A percentile compares a stretch with the other conserved stretches of the same genome.
Conservation (phyloP, 2,888 invertebrate species). For the Eupithecia centaureata region DNA sequence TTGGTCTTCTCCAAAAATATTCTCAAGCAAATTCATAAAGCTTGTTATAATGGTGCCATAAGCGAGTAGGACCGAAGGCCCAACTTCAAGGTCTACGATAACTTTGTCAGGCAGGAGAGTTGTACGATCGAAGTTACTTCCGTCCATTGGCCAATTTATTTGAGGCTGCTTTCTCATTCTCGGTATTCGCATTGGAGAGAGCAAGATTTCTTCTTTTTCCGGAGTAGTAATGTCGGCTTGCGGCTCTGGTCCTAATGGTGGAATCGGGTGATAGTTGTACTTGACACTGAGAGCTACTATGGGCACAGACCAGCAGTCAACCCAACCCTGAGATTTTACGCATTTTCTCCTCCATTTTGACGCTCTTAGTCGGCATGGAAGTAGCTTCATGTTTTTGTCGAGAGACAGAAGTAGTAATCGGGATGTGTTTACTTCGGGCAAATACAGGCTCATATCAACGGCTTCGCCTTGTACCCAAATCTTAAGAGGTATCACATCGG, state of each 20-base stretch:
- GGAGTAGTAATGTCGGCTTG: slow-evolving; percentile 97
- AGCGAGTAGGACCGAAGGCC: slow-evolving; percentile 94
- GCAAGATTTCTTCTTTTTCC: slow-evolving; percentile 95
- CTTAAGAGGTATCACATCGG: slow-evolving; percentile 93
- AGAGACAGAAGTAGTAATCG: slow-evolving; percentile 92
- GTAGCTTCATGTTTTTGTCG: slow-evolving; percentile 93
- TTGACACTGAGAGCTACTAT: slow-evolving; percentile 96
- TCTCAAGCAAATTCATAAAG: slow-evolving; percentile 96
- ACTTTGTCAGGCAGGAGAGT: slow-evolving; percentile 94
- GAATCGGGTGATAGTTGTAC: slow-evolving; percentile 96
- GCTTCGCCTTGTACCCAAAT: slow-evolving; percentile 98
- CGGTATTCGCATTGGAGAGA: slow-evolving; percentile 96
- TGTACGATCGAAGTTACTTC: slow-evolving; percentile 94
- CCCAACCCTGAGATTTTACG: slow-evolving; percentile 90
- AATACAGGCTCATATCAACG: slow-evolving; percentile 93
- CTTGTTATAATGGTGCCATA: slow-evolving; percentile 96
- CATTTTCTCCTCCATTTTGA: slow-evolving; percentile 94
- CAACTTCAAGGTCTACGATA: slow-evolving; percentile 96
- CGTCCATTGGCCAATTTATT: slow-evolving; percentile 86
- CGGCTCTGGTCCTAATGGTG: slow-evolving; percentile 93
- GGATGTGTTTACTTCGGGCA: slow-evolving; percentile 96
- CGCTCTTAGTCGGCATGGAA: slow-evolving; percentile 84
- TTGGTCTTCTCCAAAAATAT: slow-evolving; percentile 98
- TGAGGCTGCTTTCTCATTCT: slow-evolving; percentile 89
- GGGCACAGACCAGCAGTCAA: slow-evolving; percentile 98